A percentile compares a stretch with the other conserved stretches of the same genome.
phyloP scores from a whole-genome alignment of 2,113 vertebrate genomes.

The Argyrosomus japonicus region DNA sequence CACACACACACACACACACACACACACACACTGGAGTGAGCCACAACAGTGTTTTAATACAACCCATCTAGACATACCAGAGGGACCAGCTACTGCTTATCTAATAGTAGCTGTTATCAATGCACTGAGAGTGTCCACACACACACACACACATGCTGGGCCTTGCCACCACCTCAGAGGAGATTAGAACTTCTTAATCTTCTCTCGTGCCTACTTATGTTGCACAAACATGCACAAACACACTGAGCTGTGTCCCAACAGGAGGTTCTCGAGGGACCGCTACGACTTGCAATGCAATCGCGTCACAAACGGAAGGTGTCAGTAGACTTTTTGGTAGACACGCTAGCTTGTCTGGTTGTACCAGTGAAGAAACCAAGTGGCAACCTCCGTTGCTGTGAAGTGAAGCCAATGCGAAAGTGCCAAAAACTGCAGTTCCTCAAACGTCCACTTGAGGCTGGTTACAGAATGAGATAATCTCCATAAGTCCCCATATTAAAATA shows the following conservation, averaged over 20 bases:
- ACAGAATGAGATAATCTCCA: too few species aligned
- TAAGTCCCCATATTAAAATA: too few species aligned
- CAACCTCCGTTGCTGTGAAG: not conserved
- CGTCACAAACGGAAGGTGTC: not conserved
- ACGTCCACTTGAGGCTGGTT: too few species aligned
- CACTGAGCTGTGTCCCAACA: slow-evolving; percentile 10
- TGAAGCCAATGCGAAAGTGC: not conserved
- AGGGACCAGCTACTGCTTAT: slow-evolving; percentile 68
- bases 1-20: not conserved
- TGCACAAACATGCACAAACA: slow-evolving; percentile 44
- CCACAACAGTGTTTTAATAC: slow-evolving; percentile 42
- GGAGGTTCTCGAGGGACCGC: not conserved
- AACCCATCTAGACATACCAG: slow-evolving; percentile 46
- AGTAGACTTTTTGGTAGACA: not conserved
- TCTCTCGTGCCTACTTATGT: slow-evolving; percentile 43
- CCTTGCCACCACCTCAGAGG: slow-evolving; percentile 44
- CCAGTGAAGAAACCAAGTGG: not conserved
- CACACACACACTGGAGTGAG: slow-evolving; percentile 19
- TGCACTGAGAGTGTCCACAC: slow-evolving; percentile 31
- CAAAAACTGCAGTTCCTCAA: too few species aligned
- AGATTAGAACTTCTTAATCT: slow-evolving; percentile 75
- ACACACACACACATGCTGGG: slow-evolving; percentile 34
- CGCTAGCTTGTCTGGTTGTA: not conserved
- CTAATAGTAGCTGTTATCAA: slow-evolving; percentile 70
- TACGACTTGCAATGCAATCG: not conserved